These are phyloP conservation scores for Cynaeus angustus DNA, from an alignment of 2,888 invertebrate genomes.

Conservation along the genomic window DNA sequence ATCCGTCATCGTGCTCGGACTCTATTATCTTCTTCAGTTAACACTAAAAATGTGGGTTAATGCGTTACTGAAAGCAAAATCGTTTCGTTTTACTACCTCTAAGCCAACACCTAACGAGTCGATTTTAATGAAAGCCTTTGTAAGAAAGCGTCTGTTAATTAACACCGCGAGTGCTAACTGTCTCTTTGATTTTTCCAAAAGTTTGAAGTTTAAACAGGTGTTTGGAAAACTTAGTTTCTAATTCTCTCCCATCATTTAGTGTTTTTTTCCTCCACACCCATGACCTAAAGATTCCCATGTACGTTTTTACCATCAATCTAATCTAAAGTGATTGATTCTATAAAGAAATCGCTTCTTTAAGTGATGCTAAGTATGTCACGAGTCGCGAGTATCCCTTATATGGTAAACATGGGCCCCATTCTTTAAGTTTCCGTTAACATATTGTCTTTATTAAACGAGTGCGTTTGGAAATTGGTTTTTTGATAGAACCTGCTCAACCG, in stretches of 20 bases:
- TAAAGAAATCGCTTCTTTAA: constrained; percentile 26
- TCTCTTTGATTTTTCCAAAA: too few relatives aligned
- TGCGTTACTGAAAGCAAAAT: constrained; percentile 31
- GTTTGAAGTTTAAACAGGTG: constrained; percentile 12
- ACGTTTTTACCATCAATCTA: constrained; percentile 20
- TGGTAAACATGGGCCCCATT: constrained; percentile 22
- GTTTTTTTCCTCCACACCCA: constrained; percentile 19
- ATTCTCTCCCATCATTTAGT: constrained; percentile 26
- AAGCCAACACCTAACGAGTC: constrained; percentile 16
- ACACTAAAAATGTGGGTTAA: constrained; percentile 36
- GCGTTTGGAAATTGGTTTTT: constrained; percentile 35
- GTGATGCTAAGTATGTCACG: constrained; percentile 27
- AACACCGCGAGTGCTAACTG: neutral
- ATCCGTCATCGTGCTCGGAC: constrained; percentile 23
- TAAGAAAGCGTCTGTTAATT: neutral
- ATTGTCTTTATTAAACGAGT: constrained; percentile 25
- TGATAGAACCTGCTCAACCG: constrained; percentile 19
- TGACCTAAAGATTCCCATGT: constrained; percentile 16
- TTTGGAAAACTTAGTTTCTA: constrained; percentile 13
- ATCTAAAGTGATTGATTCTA: constrained; percentile 33
- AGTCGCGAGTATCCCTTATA: constrained; percentile 27
- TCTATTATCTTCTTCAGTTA: constrained; percentile 5
- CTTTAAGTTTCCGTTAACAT: constrained; percentile 15
- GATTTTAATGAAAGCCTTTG: constrained; percentile 14
- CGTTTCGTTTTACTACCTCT: constrained; percentile 20